Evolutionary conservation across 2,797 vertebrate species (phyloP).

Genomic region (Acestrorhynchus altus): DNA sequence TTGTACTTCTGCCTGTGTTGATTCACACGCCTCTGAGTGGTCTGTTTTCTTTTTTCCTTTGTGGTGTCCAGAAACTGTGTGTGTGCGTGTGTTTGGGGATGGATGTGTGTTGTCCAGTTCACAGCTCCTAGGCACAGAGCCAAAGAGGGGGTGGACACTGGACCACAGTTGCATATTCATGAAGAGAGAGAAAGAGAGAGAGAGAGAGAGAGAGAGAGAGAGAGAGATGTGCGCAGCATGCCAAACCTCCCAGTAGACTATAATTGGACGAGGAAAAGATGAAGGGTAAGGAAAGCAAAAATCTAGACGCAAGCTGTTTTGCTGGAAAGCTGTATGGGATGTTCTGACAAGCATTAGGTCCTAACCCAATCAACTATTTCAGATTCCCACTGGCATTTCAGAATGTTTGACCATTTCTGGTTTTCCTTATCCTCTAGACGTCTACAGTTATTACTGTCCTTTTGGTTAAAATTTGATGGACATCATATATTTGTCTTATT

Average conservation of each 20-base stretch:
- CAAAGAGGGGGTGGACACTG: conserved; percentile 50
- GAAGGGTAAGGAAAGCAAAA: conserved; percentile 43
- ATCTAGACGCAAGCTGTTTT: neutral
- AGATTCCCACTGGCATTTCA: neutral
- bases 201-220: conserved; percentile 26
- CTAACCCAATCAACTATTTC: neutral
- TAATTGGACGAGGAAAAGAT: conserved; percentile 25
- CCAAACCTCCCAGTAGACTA: conserved; percentile 6
- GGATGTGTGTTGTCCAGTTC: conserved; percentile 20
- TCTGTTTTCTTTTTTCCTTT: no score
- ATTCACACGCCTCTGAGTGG: no score
- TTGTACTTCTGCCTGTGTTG: conserved; percentile 1
- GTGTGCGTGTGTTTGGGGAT: neutral
- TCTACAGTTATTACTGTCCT: neutral
- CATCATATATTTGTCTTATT: no score
- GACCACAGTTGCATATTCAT: conserved; percentile 55
- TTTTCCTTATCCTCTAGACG: neutral
- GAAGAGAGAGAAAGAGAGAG: conserved; percentile 13
- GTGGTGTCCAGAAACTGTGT: conserved; percentile 20
- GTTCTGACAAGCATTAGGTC: neutral
- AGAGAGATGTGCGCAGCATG: conserved; percentile 25
- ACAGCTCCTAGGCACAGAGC: conserved; percentile 44
- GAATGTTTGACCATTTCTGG: neutral
- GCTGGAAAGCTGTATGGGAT: neutral
- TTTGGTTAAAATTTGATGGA: neutral